These are phyloP conservation scores for Abrostola tripartita DNA, from an alignment of 2,888 invertebrate genomes.

Conservation along the genomic window DNA sequence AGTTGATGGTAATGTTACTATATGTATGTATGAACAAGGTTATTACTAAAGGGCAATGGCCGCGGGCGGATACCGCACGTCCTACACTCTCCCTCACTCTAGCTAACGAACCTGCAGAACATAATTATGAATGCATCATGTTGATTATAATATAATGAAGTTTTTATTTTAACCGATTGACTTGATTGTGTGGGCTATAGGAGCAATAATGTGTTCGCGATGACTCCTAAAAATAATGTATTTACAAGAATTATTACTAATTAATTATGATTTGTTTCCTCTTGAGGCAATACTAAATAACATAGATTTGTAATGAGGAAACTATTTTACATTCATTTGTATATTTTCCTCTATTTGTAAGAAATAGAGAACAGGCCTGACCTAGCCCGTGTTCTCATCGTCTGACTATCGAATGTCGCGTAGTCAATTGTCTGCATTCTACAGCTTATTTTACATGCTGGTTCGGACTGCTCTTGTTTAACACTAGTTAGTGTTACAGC, in stretches of 20 bases:
- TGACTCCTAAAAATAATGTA: not conserved
- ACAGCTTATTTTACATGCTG: not conserved
- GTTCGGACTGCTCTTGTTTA: not conserved
- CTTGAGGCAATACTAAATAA: constrained; percentile 11
- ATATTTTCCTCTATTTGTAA: constrained; percentile 40
- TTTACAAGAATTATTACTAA: constrained; percentile 17
- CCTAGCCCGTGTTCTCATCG: too few relatives aligned
- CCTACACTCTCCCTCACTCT: constrained; percentile 62
- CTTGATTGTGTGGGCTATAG: too few relatives aligned
- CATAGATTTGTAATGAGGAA: constrained; percentile 2
- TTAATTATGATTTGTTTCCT: constrained; percentile 41
- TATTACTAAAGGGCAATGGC: constrained; percentile 73
- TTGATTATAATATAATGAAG: constrained; percentile 32
- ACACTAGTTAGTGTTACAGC: too few relatives aligned
- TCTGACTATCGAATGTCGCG: too few relatives aligned
- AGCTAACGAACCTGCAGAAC: constrained; percentile 49
- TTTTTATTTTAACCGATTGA: constrained; percentile 10
- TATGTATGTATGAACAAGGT: constrained; percentile 68
- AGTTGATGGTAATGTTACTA: constrained; percentile 50
- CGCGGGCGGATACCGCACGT: constrained; percentile 70
- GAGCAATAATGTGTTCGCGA: not conserved
- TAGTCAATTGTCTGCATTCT: too few relatives aligned
- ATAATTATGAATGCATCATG: constrained; percentile 38
- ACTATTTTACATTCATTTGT: constrained; percentile 18
- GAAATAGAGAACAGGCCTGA: not conserved